Evolutionary conservation across 92 coral and sea anemone species (phyloP).

Genomic region (Scolanthus callimorphus): DNA sequence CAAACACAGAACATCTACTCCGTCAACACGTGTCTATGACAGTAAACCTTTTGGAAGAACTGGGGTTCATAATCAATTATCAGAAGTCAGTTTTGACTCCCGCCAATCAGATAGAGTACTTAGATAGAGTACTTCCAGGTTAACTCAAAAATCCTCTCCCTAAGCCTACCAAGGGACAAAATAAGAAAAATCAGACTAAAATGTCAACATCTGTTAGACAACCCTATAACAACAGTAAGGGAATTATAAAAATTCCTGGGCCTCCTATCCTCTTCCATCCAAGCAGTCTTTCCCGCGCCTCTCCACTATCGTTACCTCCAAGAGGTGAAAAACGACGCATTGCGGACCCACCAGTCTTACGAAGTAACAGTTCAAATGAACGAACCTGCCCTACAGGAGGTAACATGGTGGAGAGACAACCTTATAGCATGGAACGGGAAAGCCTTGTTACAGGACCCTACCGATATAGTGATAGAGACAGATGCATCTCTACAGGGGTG

Average conservation of each 20-base stretch:
- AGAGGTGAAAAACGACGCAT: slow-evolving; percentile 4
- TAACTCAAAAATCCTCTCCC: background rate
- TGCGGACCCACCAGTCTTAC: slow-evolving; percentile 22
- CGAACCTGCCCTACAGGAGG: slow-evolving; percentile 7
- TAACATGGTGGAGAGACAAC: slow-evolving; percentile 38
- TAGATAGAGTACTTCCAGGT: slow-evolving; percentile 1
- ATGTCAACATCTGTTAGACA: slow-evolving; percentile 23
- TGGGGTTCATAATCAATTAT: no score
- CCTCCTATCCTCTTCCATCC: slow-evolving; percentile 50
- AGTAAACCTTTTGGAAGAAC: no score
- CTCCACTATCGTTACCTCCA: slow-evolving; percentile 43
- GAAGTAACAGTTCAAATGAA: slow-evolving; percentile 11
- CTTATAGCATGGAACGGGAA: slow-evolving; percentile 38
- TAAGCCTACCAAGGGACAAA: slow-evolving; percentile 42
- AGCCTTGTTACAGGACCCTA: slow-evolving; percentile 29
- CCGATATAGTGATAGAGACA: slow-evolving; percentile 42
- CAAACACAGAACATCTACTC: no score
- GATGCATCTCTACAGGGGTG: slow-evolving; percentile 49
- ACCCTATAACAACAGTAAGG: slow-evolving; percentile 14
- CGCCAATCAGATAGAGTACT: slow-evolving; percentile 2
- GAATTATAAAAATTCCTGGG: slow-evolving; percentile 45
- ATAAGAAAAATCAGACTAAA: slow-evolving; percentile 24
- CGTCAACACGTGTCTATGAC: no score
- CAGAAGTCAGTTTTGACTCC: no score
- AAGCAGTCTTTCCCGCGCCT: slow-evolving; percentile 42